These are phyloP conservation scores for Xenus cinereus DNA, from an alignment of 2,113 vertebrate genomes.

Conservation along the genomic window DNA sequence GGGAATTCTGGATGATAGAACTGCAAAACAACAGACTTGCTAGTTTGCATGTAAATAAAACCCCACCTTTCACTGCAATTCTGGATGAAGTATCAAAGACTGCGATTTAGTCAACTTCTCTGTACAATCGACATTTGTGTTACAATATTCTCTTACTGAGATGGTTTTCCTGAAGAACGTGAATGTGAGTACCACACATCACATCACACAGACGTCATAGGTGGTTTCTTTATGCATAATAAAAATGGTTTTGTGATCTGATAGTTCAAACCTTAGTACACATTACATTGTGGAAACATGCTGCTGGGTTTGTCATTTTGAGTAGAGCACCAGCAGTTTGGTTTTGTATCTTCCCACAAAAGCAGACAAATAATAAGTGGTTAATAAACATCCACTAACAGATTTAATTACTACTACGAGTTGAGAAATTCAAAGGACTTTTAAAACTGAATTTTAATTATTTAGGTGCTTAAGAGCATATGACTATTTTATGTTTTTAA, in stretches of 20 bases:
- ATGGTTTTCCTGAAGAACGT: background rate
- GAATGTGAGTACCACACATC: background rate
- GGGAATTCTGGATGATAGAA: background rate
- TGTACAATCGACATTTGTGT: background rate
- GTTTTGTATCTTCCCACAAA: background rate
- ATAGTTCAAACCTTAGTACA: background rate
- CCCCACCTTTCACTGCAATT: background rate
- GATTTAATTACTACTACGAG: background rate
- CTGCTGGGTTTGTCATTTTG: background rate
- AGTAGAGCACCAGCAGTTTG: background rate
- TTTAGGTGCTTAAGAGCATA: background rate
- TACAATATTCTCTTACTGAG: background rate
- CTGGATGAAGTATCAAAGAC: background rate
- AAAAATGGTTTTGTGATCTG: background rate
- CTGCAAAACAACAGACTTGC: background rate
- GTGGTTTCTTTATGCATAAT: background rate
- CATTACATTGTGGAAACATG: background rate
- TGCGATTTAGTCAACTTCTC: background rate
- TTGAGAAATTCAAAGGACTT: background rate
- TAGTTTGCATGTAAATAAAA: background rate
- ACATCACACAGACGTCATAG: background rate
- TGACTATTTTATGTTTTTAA: background rate
- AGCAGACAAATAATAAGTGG: background rate
- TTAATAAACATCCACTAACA: background rate
- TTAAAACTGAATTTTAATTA: background rate